Conservation (phyloP, 2,113 vertebrate genomes). For the Beaufortia kweichowensis region DNA sequence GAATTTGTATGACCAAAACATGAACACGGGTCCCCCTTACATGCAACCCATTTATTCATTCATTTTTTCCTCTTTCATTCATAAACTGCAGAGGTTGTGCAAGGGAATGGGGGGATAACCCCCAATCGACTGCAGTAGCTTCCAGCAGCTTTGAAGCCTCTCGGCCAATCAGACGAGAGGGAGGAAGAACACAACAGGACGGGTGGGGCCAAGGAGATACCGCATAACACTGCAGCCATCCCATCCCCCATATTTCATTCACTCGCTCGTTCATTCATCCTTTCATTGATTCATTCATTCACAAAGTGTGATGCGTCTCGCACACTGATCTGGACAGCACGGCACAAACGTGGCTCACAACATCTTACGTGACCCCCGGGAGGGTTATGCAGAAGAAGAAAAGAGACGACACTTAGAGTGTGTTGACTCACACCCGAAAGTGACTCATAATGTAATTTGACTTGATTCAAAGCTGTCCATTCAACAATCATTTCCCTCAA, state of each 20-base stretch:
- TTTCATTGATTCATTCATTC: slow-evolving; percentile 41
- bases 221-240: slow-evolving; percentile 45
- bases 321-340: not conserved
- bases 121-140: slow-evolving; percentile 28
- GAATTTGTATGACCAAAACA: not conserved
- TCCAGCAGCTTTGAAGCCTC: slow-evolving; percentile 44
- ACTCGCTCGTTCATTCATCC: slow-evolving; percentile 27
- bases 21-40: not conserved
- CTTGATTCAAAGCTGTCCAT: slow-evolving; percentile 1
- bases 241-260: not conserved
- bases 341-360: not conserved
- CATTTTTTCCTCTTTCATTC: slow-evolving; percentile 45
- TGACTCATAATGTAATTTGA: slow-evolving; percentile 6
- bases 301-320: not conserved
- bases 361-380: not conserved
- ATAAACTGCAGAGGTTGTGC: slow-evolving; percentile 31
- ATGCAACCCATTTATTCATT: slow-evolving; percentile 38
- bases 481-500: slow-evolving; percentile 21
- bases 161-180: slow-evolving; percentile 61
- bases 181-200: slow-evolving; percentile 17
- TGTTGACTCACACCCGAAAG: slow-evolving; percentile 11
- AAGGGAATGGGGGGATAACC: slow-evolving; percentile 2
- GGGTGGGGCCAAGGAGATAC: slow-evolving; percentile 24
- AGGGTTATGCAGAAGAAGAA: not conserved
- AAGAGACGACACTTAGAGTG: not conserved